Base-by-base conservation (phyloP, 1,140 invertebrate genomes). In the Drosophila ficusphila region DNA sequence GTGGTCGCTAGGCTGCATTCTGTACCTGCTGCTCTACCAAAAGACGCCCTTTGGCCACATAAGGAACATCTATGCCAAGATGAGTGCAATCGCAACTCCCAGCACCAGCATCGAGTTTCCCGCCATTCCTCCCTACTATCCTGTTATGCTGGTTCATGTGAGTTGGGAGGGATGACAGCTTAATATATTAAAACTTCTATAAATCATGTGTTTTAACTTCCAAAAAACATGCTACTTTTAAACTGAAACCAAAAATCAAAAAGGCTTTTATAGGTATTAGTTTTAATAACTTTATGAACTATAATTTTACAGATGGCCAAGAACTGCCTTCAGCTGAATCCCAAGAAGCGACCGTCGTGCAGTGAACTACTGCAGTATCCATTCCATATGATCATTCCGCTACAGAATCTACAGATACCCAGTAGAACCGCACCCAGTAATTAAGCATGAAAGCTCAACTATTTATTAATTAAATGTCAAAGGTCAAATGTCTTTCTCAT, bases 1-100 rank as follows among this genome's bases (percentile, higher is more conserved):
- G 11, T 99, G 98, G 98, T 98, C 98, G 0, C 92, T 99, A 23
- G 98, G 98, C 11, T 99, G 98, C 91, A 99, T 99, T 67, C 93
- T 99, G 19, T 99, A 99, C 91, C 95, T 96, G 90, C 93, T 99
- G 90, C 94, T 98, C 8, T 99, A 98, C 92, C 96, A 97, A 2
- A 93, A 93, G 49, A 97, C 98, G 0, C 98, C 98, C 3, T 99
- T 99, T 92, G 95, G 97, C 29, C 95, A 98, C 89, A 95, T 98
- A 38, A 93, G 93, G 9, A 94, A 96, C 81, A 92, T 95, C 6
- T 93, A 94, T 89, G 92, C 93, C 4, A 99, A 98, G 92, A 94
- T 98, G 12, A 93, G 93, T 49, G 97, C 97, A 5, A 98, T 99
- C 51, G 94, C 94, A 2, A 95, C 97, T 92, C 94, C 95, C 7